Conservation (phyloP, 2,797 vertebrate species). For the Semotilus atromaculatus region DNA sequence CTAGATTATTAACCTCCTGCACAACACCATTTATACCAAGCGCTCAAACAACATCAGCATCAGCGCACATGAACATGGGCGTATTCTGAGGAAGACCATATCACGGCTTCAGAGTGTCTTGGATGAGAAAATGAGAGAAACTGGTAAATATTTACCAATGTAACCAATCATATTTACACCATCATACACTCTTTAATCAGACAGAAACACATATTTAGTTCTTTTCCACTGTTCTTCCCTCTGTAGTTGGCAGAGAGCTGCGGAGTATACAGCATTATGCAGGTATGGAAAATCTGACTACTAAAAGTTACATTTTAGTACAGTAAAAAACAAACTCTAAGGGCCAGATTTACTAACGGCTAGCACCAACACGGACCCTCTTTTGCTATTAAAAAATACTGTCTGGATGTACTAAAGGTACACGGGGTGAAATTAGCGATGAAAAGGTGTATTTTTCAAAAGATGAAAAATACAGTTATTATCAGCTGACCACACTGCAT, state of each 20-base stretch:
- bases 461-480: too few species aligned
- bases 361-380: background rate
- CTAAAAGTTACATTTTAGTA: background rate
- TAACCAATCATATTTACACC: background rate
- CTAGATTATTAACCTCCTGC: slow-evolving; percentile 6
- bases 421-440: too few species aligned
- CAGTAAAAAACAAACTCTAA: background rate
- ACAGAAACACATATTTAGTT: background rate
- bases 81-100: slow-evolving; percentile 14
- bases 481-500: background rate
- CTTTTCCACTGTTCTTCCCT: background rate
- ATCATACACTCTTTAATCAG: background rate
- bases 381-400: background rate
- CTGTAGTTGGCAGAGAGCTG: slow-evolving; percentile 46
- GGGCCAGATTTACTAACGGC: background rate
- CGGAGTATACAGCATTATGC: slow-evolving; percentile 59
- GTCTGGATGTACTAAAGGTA: background rate
- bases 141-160: slow-evolving; percentile 4
- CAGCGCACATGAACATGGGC: background rate
- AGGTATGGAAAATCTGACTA: slow-evolving; percentile 22
- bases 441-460: too few species aligned
- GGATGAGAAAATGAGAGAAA: slow-evolving; percentile 32
- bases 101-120: background rate
- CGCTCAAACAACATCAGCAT: background rate
- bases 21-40: background rate